Conservation (phyloP, 2,113 vertebrate genomes). For the Enhydra lutris region DNA sequence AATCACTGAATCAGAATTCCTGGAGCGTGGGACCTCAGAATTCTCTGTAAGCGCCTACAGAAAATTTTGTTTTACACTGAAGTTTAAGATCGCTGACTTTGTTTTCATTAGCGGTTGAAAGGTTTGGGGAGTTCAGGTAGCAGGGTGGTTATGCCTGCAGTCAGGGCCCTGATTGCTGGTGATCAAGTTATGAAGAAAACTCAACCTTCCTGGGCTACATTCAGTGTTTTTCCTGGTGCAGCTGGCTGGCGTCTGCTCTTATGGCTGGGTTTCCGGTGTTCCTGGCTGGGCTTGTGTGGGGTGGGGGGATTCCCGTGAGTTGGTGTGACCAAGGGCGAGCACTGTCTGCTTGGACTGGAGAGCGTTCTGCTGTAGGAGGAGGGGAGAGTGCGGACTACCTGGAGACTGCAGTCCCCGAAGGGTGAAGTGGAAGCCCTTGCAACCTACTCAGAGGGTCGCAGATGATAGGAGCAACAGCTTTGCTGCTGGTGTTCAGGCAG, state of each 20-base stretch:
- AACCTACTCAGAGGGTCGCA: background rate
- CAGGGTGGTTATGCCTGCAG: background rate
- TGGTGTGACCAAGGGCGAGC: rapidly evolving
- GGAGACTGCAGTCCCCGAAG: background rate
- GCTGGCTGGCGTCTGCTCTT: rapidly evolving
- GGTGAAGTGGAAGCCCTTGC: background rate
- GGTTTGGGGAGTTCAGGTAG: background rate
- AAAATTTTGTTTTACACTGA: background rate
- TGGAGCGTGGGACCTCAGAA: background rate
- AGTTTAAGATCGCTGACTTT: background rate
- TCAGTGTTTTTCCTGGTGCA: background rate
- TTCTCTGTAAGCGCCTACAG: background rate
- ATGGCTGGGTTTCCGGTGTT: background rate
- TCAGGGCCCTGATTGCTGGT: background rate
- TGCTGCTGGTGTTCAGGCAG: background rate
- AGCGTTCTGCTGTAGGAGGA: rapidly evolving
- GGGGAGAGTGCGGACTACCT: rapidly evolving
- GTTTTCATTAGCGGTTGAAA: background rate
- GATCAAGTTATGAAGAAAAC: background rate
- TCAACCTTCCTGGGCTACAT: background rate
- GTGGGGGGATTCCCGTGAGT: background rate
- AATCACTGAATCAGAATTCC: background rate
- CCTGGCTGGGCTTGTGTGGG: too few relatives aligned
- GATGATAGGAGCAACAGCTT: background rate
- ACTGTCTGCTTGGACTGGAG: rapidly evolving